Base-by-base conservation (phyloP, 2,888 invertebrate species). In the Scaptomyza caliginosa region DNA sequence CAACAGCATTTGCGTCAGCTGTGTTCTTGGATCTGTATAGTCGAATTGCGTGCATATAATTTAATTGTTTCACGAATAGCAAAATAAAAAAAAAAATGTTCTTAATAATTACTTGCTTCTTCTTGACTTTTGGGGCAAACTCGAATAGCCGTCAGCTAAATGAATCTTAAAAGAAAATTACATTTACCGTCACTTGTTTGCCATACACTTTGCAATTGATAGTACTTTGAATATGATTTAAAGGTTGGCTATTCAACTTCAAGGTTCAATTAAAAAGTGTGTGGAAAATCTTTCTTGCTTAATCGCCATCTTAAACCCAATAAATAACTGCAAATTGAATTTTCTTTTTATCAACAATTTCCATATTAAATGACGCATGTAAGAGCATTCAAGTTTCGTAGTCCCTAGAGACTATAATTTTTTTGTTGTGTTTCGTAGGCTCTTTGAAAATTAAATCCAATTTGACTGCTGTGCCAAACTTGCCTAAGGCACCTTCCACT, bases 1-100 rank as follows among this genome's bases (percentile, higher is more conserved):
- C 58, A 30, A 58, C 60, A 30, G 60, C 60, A 79, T 80, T 69
- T 83, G 74, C 80, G 80, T 80, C 83, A 80, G 77, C 36, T 77
- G 67, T 67, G 84, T 24, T 81, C 81, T 81, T 84, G 80, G 66
- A 49, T 49, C 57, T 46, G 58, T 57, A 75, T 60, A 46, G 38
- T n/a, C 45, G 17, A 56, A 66, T 55, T 43, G 45, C 54, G 79
- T 49, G 36, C 17, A 55, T 54, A 74, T 83, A 76, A 86, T 71
- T 81, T 76, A 83, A 86, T 81, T 81, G 70, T 83, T 83, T 74
- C 84, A 59, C 49, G 49, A 40, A 42, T 58, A 26, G 10, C 10
- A 10, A 24, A 24, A 24, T n/a, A 24, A n/a, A 24, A 24, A 24
- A 13, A 30, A 32, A 32, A 66, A 55, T 58, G 30, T 59, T 39